Evolutionary conservation across 1,140 invertebrate genomes (phyloP).

Genomic region (Pogonomyrmex barbatus): DNA sequence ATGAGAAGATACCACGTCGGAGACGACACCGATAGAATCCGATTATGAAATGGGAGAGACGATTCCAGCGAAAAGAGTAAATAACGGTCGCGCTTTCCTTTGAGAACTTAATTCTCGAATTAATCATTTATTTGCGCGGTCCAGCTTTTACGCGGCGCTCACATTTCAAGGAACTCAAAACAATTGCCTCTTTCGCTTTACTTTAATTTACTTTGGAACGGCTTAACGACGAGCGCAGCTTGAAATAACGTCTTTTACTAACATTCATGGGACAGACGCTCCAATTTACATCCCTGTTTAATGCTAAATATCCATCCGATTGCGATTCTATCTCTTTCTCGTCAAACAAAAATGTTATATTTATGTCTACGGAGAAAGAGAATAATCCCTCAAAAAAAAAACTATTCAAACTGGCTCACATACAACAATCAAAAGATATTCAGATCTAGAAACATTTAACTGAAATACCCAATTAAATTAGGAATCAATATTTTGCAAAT

Average conservation of each 20-base stretch:
- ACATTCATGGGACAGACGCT: constrained; percentile 7
- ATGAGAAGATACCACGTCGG: constrained; percentile 32
- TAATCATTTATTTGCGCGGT: constrained; percentile 42
- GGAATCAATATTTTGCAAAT: not conserved
- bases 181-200: constrained; percentile 10
- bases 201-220: constrained; percentile 31
- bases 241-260: constrained; percentile 27
- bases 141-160: not conserved
- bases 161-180: constrained; percentile 7
- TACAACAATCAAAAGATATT: not conserved
- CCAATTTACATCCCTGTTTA: constrained; percentile 35
- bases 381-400: too few species aligned
- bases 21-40: constrained; percentile 42
- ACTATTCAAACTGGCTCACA: too few species aligned
- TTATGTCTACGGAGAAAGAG: not conserved
- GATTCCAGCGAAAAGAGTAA: constrained; percentile 36
- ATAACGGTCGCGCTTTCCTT: constrained; percentile 31
- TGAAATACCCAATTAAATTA: not conserved
- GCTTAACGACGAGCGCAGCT: constrained; percentile 24
- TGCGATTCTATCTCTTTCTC: constrained; percentile 2
- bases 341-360: not conserved
- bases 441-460: not conserved
- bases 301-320: constrained; percentile 18
- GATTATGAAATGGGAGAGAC: constrained; percentile 57
- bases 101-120: constrained; percentile 50